Evolutionary conservation across 2,888 invertebrate species (phyloP), one percentile per base, ranked within the genome.

Genomic region (Schrankia costaestrigalis): DNA sequence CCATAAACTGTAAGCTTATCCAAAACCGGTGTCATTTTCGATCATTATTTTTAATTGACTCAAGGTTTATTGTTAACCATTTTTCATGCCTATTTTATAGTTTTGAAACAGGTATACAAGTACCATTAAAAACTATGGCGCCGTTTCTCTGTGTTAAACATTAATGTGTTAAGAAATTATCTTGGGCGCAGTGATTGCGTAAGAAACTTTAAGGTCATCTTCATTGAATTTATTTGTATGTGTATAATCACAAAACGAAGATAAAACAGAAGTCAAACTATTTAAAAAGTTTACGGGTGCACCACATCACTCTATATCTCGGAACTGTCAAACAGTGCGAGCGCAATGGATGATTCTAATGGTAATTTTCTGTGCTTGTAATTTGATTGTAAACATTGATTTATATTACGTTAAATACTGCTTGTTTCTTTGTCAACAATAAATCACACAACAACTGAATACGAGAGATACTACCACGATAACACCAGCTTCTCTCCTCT

Each of bases 191-290:
- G 21, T 24, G 35, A 46, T 49, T 49, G 43, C 37, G 15, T 49
- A 43, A 42, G 34, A 29, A 24, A 27, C 25, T 32, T 33, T 23
- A 33, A 43, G 40, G 43, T 47, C 35, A 17, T 41, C 26, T 48
- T 55, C 33, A 50, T 53, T 34, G 35, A 22, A 45, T 46, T 33
- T 35, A 28, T 26, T 27, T 31, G 38, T 49, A 41, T 31, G 42
- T 35, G 26, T 36, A 47, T 46, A 46, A 69, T 71, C 48, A 55
- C 65, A n/a, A n/a, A n/a, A n/a, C n/a, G n/a, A n/a, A n/a, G n/a
- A n/a, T n/a, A n/a, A n/a, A n/a, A 65, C 58, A 62, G 31, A 26
- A 36, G 29, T 31, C 45, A 47, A 49, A 35, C 40, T 40, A 43
- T 31, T 39, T 31, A 32, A 31, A 41, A 47, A 46, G n/a, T n/a